phyloP scores from a whole-genome alignment of 2,888 invertebrate genomes.

The Argynnis bischoffii region DNA sequence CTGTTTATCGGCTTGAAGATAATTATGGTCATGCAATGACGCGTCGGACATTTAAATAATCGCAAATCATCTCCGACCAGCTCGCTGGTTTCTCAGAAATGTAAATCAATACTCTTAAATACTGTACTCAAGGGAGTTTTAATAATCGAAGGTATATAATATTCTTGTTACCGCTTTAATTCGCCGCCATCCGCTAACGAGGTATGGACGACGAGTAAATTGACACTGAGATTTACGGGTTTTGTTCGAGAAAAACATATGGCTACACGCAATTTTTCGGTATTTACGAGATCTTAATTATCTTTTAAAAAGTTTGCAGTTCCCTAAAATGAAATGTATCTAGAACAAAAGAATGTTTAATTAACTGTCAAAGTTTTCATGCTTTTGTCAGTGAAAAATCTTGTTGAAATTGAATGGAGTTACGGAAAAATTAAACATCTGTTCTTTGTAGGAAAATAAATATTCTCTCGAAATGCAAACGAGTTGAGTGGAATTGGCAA shows the following conservation, averaged over 20 bases:
- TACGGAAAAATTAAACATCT: conserved; percentile 58
- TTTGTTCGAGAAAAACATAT: conserved; percentile 46
- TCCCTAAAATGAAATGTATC: conserved; percentile 8
- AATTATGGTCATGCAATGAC: conserved; percentile 63
- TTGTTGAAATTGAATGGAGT: conserved; percentile 50
- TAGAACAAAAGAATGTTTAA: conserved; percentile 17
- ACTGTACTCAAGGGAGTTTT: conserved; percentile 43
- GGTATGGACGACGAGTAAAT: conserved; percentile 43
- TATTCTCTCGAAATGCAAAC: conserved; percentile 68
- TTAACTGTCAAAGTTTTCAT: conserved; percentile 61
- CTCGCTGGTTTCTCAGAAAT: conserved; percentile 47
- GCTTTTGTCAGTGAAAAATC: conserved; percentile 60
- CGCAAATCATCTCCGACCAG: conserved; percentile 55
- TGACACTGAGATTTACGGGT: conserved; percentile 47
- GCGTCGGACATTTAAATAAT: conserved; percentile 50
- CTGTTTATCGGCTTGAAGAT: conserved; percentile 65
- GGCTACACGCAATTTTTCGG: conserved; percentile 41
- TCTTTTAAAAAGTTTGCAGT: background rate
- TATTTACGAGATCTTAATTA: conserved; percentile 48
- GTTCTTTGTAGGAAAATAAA: conserved; percentile 57
- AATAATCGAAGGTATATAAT: conserved; percentile 33
- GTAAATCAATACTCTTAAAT: conserved; percentile 48
- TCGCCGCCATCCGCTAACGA: conserved; percentile 61
- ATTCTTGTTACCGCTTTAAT: conserved; percentile 43
- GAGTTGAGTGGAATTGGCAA: conserved; percentile 59